These are phyloP conservation scores for Manis pentadactyla DNA, from an alignment of 2,797 vertebrate species.

Conservation along the genomic window DNA sequence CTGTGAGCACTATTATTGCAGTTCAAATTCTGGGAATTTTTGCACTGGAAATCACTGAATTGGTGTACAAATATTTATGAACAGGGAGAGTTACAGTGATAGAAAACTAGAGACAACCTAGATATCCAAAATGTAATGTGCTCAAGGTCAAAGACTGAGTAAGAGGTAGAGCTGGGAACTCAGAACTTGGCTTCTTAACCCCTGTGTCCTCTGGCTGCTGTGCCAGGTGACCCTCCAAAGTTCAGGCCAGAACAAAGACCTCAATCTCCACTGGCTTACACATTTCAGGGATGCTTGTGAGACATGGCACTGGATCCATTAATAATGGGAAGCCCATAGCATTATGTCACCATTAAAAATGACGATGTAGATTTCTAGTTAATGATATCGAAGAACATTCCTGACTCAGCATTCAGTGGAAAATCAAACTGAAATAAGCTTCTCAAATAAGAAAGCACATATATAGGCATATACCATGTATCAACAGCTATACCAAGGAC, in stretches of 20 bases:
- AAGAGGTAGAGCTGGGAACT: background rate
- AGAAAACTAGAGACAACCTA: background rate
- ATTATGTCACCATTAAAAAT: background rate
- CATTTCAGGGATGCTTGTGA: rapidly evolving
- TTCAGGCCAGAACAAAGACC: background rate
- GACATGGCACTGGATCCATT: background rate
- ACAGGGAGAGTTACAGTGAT: background rate
- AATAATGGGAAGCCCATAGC: background rate
- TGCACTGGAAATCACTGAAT: background rate
- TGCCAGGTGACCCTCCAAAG: background rate
- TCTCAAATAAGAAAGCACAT: background rate
- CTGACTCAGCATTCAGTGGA: background rate
- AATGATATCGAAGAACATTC: background rate
- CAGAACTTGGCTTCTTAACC: background rate
- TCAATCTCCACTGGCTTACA: background rate
- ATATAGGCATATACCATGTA: background rate
- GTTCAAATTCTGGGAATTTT: background rate
- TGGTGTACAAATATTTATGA: background rate
- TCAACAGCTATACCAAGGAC: background rate
- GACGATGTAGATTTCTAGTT: background rate
- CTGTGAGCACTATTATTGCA: background rate
- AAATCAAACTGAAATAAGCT: background rate
- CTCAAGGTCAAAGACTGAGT: background rate
- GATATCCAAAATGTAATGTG: background rate
- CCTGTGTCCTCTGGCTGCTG: background rate